phyloP scores from a whole-genome alignment of 2,797 vertebrate species.

The Triplophysa yarkandensis region DNA sequence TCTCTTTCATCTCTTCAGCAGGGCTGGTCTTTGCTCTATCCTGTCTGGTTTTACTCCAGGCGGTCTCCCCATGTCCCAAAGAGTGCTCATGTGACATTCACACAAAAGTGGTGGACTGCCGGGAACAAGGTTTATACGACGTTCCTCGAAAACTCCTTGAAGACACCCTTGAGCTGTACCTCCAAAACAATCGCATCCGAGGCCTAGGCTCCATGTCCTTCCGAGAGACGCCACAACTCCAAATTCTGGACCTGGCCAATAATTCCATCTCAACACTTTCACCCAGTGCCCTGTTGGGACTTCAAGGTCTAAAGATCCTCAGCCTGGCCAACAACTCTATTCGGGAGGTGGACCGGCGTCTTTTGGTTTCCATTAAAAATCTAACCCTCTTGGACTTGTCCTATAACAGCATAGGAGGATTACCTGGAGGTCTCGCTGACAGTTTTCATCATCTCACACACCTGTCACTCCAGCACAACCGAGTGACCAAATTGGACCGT shows the following conservation, averaged over 20 bases:
- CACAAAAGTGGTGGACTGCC: conserved; percentile 87
- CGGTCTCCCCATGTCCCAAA: conserved; percentile 77
- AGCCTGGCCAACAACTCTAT: conserved; percentile 88
- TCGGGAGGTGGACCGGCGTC: conserved; percentile 83
- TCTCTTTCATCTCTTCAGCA: conserved; percentile 69
- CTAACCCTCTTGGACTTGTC: conserved; percentile 91
- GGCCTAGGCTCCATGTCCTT: conserved; percentile 85
- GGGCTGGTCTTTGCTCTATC: conserved; percentile 71
- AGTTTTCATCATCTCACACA: conserved; percentile 85
- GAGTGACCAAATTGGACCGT: conserved; percentile 84
- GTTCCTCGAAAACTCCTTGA: conserved; percentile 82
- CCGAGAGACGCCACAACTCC: conserved; percentile 79
- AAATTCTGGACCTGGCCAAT: conserved; percentile 87
- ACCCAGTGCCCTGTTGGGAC: conserved; percentile 81
- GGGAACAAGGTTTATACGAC: conserved; percentile 83
- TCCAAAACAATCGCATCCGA: conserved; percentile 90
- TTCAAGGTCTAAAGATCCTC: conserved; percentile 82
- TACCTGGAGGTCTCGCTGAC: conserved; percentile 82
- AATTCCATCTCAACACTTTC: conserved; percentile 88
- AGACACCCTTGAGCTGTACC: conserved; percentile 84
- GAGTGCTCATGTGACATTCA: conserved; percentile 84
- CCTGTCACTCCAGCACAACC: conserved; percentile 85
- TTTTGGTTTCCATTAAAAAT: conserved; percentile 82
- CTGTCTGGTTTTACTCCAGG: conserved; percentile 63
- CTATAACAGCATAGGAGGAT: conserved; percentile 83